A percentile compares a stretch with the other conserved stretches of the same genome.
These are phyloP conservation scores for Plebejus anna DNA, from an alignment of 2,888 invertebrate species.

Conservation along the genomic window DNA sequence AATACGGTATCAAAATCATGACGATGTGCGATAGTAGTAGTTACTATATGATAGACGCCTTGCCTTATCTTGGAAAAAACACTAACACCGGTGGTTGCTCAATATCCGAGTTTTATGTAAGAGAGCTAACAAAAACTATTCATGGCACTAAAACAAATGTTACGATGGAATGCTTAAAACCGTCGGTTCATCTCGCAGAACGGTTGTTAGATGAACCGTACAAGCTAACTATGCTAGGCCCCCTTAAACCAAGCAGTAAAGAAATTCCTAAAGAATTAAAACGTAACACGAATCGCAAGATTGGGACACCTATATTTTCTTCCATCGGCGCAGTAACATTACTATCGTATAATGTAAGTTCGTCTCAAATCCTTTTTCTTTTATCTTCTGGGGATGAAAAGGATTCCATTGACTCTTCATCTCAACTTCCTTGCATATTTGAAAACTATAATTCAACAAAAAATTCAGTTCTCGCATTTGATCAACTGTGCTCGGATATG, in stretches of 20 bases:
- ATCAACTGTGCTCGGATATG: neutral
- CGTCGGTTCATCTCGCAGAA: neutral
- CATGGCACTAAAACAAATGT: neutral
- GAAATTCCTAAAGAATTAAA: neutral
- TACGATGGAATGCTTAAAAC: neutral
- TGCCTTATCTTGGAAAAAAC: neutral
- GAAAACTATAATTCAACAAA: constrained; percentile 1
- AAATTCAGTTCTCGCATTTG: neutral
- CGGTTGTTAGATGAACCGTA: neutral
- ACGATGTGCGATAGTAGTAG: neutral
- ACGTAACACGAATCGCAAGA: neutral
- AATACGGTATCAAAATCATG: constrained; percentile 1
- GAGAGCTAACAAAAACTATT: neutral
- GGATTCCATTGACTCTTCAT: neutral
- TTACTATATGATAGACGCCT: neutral
- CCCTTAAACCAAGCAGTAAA: neutral
- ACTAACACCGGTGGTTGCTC: neutral
- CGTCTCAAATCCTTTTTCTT: neutral
- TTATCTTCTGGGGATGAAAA: constrained; percentile 3
- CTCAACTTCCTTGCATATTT: neutral
- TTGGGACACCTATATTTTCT: neutral
- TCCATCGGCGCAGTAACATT: neutral
- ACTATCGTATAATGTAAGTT: neutral
- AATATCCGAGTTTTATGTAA: neutral
- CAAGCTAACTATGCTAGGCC: neutral